Percentiles rank a stretch among this genome's conserved stretches.
These are phyloP conservation scores for Callospermophilus lateralis DNA, from an alignment of 2,113 vertebrate genomes.

Conservation along the genomic window DNA sequence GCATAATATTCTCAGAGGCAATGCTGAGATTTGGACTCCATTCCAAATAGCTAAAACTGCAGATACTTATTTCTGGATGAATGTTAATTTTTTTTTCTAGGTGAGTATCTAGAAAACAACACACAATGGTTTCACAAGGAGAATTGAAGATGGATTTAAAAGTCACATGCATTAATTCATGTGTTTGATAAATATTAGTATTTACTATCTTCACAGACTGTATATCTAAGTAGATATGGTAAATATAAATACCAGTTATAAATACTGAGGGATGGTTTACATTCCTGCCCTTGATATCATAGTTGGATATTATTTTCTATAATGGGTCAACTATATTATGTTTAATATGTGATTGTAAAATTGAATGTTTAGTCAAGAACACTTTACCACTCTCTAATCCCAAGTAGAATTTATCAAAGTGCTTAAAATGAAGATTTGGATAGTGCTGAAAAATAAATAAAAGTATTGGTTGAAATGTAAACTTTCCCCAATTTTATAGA, in stretches of 20 bases:
- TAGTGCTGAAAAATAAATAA: conserved; percentile 24
- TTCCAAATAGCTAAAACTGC: neutral
- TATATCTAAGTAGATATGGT: neutral
- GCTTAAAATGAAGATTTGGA: neutral
- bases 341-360: conserved; percentile 39
- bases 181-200: neutral
- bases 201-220: neutral
- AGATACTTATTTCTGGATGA: conserved; percentile 43
- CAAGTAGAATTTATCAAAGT: neutral
- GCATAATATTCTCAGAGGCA: neutral
- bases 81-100: neutral
- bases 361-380: neutral
- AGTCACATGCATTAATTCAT: neutral
- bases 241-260: neutral
- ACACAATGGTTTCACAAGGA: neutral
- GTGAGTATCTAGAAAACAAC: neutral
- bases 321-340: neutral
- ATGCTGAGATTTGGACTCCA: neutral
- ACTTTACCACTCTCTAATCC: neutral
- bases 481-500: neutral
- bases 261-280: neutral
- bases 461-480: neutral
- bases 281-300: neutral
- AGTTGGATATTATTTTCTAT: conserved; percentile 4
- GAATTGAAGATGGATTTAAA: neutral